phyloP scores from a whole-genome alignment of 2,797 vertebrate species.

The Serranus cabrilla region DNA sequence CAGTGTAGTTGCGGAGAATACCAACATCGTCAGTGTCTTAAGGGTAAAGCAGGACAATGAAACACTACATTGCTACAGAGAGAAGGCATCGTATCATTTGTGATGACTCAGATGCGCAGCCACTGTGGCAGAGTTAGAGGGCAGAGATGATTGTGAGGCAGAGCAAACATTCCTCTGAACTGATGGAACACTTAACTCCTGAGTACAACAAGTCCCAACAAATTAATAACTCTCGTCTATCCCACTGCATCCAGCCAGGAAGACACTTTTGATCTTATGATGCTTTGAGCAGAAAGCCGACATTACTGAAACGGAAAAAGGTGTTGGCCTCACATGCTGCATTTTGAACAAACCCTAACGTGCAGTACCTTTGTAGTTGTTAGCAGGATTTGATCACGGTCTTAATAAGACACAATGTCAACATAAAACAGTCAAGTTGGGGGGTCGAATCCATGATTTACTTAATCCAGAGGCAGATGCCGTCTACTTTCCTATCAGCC shows the following conservation, averaged over 20 bases:
- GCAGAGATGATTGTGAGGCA: conserved; percentile 64
- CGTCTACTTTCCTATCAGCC: conserved; percentile 52
- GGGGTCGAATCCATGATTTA: conserved; percentile 51
- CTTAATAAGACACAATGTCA: conserved; percentile 22
- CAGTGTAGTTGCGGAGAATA: conserved; percentile 33
- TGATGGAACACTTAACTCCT: conserved; percentile 42
- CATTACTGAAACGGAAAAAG: conserved; percentile 20
- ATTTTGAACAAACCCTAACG: conserved; percentile 20
- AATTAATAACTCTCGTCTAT: conserved; percentile 36
- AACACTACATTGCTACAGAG: conserved; percentile 38
- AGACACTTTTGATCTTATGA: conserved; percentile 29
- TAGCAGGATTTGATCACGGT: conserved; percentile 24
- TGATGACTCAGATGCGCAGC: conserved; percentile 78
- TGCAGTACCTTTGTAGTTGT: conserved; percentile 4
- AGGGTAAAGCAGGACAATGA: conserved; percentile 53
- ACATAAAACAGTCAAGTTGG: conserved; percentile 44
- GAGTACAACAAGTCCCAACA: conserved; percentile 52
- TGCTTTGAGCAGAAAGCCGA: conserved; percentile 27
- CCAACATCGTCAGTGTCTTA: conserved; percentile 52
- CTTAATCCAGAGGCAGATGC: conserved; percentile 75
- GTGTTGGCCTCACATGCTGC: conserved; percentile 6
- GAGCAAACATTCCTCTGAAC: conserved; percentile 54
- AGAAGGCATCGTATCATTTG: conserved; percentile 57
- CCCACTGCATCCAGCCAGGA: not conserved
- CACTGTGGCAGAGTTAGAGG: conserved; percentile 69